These are phyloP conservation scores for Puffinus mauretanicus DNA, from an alignment of 2,113 vertebrate species.

Conservation along the genomic window DNA sequence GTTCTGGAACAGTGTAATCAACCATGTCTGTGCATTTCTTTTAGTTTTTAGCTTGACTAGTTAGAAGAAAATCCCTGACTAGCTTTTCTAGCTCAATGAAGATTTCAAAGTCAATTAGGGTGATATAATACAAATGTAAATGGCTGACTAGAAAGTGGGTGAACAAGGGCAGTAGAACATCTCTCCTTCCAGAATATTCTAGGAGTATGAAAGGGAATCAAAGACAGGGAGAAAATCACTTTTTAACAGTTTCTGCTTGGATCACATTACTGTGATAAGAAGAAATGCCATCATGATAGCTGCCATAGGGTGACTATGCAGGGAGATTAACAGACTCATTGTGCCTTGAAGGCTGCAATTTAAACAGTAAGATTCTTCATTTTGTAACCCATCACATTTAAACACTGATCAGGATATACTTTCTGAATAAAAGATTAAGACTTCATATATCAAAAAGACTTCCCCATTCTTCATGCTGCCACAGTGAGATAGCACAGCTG, in stretches of 20 bases:
- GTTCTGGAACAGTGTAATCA: not conserved
- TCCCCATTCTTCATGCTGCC: not conserved
- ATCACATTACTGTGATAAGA: not conserved
- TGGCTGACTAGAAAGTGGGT: not conserved
- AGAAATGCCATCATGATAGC: not conserved
- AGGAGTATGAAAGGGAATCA: not conserved
- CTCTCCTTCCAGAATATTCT: not conserved
- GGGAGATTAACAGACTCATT: slow-evolving; percentile 20
- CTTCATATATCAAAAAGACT: slow-evolving; percentile 21
- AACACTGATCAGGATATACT: slow-evolving; percentile 35
- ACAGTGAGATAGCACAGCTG: not conserved
- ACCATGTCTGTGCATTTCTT: not conserved
- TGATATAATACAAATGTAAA: not conserved
- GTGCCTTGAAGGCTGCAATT: slow-evolving; percentile 32
- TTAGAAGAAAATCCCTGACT: not conserved
- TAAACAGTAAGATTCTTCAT: slow-evolving; percentile 21
- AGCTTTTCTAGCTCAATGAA: not conserved
- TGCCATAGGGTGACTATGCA: not conserved
- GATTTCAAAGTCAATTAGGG: not conserved
- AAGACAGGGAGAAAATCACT: not conserved
- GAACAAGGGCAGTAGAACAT: not conserved
- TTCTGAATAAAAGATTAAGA: slow-evolving; percentile 57
- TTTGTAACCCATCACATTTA: slow-evolving; percentile 42
- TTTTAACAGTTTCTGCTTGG: not conserved
- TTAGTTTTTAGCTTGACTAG: not conserved